Conservation (phyloP, 35 echinoderm and acorn worm species). For the Amphiura filiformis region DNA sequence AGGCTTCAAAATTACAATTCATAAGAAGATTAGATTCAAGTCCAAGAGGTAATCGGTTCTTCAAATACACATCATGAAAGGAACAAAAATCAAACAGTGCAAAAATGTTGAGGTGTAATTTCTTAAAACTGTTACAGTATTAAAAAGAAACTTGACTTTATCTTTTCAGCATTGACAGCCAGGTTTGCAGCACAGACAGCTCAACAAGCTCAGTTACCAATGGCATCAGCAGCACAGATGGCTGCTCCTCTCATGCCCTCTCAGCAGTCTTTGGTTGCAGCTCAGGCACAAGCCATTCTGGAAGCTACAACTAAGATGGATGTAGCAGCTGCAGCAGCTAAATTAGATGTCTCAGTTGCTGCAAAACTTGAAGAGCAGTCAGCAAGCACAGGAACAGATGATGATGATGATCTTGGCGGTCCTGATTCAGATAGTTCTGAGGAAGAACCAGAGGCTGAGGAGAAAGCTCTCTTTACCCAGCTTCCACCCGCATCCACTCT, state of each 20-base stretch:
- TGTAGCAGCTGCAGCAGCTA: background rate
- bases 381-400: background rate
- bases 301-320: background rate
- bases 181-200: background rate
- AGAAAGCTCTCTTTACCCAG: background rate
- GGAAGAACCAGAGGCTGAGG: background rate
- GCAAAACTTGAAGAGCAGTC: background rate
- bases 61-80: no score
- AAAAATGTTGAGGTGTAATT: no score
- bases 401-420: conserved; percentile 24
- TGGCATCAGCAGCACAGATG: background rate
- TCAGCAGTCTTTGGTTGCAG: background rate
- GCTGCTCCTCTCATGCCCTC: background rate
- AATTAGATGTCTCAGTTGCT: background rate
- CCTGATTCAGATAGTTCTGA: conserved; percentile 12
- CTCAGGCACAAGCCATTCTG: background rate
- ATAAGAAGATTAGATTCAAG: no score
- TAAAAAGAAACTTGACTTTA: no score
- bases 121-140: no score
- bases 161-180: background rate
- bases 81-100: no score
- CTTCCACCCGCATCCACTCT: background rate
- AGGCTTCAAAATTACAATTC: no score
- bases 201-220: background rate
- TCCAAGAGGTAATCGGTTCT: no score